These are phyloP conservation scores for Pituophis catenifer DNA, from an alignment of 2,113 vertebrate genomes.

Conservation along the genomic window DNA sequence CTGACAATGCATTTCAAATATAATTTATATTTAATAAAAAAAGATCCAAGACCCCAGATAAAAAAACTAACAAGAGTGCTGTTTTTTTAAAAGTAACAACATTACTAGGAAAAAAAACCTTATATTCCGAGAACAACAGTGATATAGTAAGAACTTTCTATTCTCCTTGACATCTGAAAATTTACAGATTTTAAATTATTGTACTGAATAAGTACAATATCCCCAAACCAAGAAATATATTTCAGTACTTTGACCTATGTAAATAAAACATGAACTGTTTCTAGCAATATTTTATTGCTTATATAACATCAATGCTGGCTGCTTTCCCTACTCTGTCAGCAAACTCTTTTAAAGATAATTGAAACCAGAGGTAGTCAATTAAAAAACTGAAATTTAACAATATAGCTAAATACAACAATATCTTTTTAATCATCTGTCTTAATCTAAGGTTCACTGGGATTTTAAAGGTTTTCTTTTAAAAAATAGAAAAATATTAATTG, in stretches of 20 bases:
- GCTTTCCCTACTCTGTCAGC: constrained; percentile 34
- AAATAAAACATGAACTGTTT: constrained; percentile 14
- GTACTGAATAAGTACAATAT: background rate
- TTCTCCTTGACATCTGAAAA: background rate
- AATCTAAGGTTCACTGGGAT: background rate
- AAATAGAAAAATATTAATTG: background rate
- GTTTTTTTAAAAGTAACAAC: constrained; percentile 16
- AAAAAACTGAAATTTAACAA: background rate
- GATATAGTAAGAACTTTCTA: background rate
- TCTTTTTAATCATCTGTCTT: constrained; percentile 20
- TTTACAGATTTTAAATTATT: background rate
- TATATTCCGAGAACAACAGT: background rate
- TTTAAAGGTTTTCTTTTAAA: background rate
- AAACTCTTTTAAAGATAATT: constrained; percentile 27
- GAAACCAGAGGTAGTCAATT: constrained; percentile 31
- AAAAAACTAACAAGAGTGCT: background rate
- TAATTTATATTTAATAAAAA: constrained; percentile 30
- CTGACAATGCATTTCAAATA: background rate
- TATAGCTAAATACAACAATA: constrained; percentile 20
- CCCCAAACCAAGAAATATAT: constrained; percentile 4
- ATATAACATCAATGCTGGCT: constrained; percentile 51
- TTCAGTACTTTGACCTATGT: background rate
- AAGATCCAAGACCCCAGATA: constrained; percentile 28
- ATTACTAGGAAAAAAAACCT: background rate
- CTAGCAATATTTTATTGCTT: constrained; percentile 45